phyloP scores from a whole-genome alignment of 2,888 invertebrate species.

The Fragum whitleyi region DNA sequence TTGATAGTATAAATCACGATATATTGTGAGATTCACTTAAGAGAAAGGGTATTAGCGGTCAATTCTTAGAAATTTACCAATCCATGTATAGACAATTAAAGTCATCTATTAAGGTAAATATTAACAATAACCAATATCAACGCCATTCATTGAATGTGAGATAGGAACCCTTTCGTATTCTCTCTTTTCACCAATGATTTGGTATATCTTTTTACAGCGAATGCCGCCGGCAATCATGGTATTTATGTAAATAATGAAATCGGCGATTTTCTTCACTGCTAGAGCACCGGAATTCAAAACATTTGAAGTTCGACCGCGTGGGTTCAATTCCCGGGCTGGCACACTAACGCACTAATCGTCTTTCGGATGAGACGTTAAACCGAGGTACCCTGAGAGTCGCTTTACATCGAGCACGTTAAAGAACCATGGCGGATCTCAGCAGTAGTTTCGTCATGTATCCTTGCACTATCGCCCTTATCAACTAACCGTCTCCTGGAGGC shows the following conservation, averaged over 20 bases:
- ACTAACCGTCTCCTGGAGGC: too few relatives aligned
- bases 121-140: neutral
- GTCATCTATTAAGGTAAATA: neutral
- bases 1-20: constrained; percentile 13
- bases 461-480: too few relatives aligned
- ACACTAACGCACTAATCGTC: too few relatives aligned
- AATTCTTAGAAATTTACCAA: neutral
- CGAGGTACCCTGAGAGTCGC: too few relatives aligned
- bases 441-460: too few relatives aligned
- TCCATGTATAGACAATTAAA: neutral
- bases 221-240: neutral
- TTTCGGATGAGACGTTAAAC: too few relatives aligned
- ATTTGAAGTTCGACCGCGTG: too few relatives aligned
- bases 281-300: too few relatives aligned
- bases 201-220: neutral
- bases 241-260: neutral
- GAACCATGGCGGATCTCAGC: too few relatives aligned
- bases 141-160: constrained; percentile 5
- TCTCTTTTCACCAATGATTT: constrained; percentile 27
- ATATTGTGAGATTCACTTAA: neutral
- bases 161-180: constrained; percentile 20
- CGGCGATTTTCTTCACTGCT: neutral
- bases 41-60: neutral
- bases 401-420: too few relatives aligned
- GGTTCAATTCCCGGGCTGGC: too few relatives aligned